These are phyloP conservation scores for Corynorhinus townsendii DNA, from an alignment of 2,113 vertebrate genomes.

Conservation along the genomic window DNA sequence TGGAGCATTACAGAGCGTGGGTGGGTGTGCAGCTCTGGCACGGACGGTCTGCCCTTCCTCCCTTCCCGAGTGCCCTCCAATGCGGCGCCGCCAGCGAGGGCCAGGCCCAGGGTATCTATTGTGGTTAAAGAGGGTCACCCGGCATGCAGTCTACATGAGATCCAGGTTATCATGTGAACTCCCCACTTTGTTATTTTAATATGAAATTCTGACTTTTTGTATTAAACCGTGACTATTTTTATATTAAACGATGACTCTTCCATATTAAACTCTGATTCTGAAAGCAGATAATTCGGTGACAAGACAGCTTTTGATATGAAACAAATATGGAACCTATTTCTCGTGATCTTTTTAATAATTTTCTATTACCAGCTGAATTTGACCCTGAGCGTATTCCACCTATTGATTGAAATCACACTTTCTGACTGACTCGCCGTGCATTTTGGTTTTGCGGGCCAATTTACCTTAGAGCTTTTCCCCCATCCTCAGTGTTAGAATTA, in stretches of 20 bases:
- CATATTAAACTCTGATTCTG: slow-evolving; percentile 55
- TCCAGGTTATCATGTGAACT: slow-evolving; percentile 3
- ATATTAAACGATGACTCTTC: slow-evolving; percentile 57
- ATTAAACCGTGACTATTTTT: slow-evolving; percentile 55
- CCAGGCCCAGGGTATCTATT: background rate
- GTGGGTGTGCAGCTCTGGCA: background rate
- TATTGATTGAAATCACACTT: background rate
- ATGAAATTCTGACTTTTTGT: slow-evolving; percentile 48
- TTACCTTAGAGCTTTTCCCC: background rate
- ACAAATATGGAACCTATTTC: slow-evolving; percentile 50
- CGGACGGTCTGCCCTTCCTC: background rate
- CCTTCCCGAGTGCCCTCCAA: accelerated
- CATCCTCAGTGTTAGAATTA: slow-evolving; percentile 6
- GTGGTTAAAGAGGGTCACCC: background rate
- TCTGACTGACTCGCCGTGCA: background rate
- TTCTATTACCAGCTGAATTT: slow-evolving; percentile 16
- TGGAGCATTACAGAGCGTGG: background rate
- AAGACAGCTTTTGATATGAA: slow-evolving; percentile 39
- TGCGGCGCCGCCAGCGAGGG: accelerated
- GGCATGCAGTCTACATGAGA: background rate
- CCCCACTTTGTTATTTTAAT: slow-evolving; percentile 19
- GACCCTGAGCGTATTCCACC: background rate
- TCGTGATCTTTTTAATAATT: slow-evolving; percentile 46
- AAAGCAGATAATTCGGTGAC: slow-evolving; percentile 43
- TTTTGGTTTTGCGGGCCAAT: background rate